Evolutionary conservation across 2,888 invertebrate species (phyloP), one percentile per base, ranked within the genome.

Genomic region (Tinea pellionella): DNA sequence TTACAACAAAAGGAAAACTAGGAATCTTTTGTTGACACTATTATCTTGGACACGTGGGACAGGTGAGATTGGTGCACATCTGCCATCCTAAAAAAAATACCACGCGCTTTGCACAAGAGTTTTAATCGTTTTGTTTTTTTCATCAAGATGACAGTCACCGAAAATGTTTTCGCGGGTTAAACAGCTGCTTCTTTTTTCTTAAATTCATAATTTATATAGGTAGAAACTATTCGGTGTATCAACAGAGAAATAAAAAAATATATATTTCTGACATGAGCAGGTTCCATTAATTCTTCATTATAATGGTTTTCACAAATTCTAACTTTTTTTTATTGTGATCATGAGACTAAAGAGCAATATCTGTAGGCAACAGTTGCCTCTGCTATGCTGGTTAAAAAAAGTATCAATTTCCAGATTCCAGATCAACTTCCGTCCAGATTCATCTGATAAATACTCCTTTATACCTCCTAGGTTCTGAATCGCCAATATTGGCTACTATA

Each of bases 41-140:
- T 81, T 82, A 77, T 80, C 73, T 77, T 74, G 71, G 74, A 77
- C 87, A 85, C 84, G 86, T 86, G 86, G 78, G 84, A 66, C 86
- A 86, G 86, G 85, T 86, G 86, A 69, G 63, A 29, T 56, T 63
- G 85, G 85, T 80, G 85, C 83, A 75, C 86, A 86, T 71, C 86
- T 86, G 86, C 76, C 68, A 65, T 57, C 29, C 6, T 3, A n/a
- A 63, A 72, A 66, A 79, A 78, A 80, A 81, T 77, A 62, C 64
- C 68, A 69, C 71, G 70, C 76, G 78, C 79, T 78, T 87, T 87
- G 81, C 72, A 80, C 79, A 87, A 87, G 85, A 85, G 85, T 82
- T 63, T 75, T 83, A 84, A 86, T 85, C 80, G 78, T 67, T 67
- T 76, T 77, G n/a, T 69, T 69, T 82, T 76, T 73, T 61, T 63